phyloP scores from a whole-genome alignment of 2,797 vertebrate species.

The Pogoniulus pusillus region DNA sequence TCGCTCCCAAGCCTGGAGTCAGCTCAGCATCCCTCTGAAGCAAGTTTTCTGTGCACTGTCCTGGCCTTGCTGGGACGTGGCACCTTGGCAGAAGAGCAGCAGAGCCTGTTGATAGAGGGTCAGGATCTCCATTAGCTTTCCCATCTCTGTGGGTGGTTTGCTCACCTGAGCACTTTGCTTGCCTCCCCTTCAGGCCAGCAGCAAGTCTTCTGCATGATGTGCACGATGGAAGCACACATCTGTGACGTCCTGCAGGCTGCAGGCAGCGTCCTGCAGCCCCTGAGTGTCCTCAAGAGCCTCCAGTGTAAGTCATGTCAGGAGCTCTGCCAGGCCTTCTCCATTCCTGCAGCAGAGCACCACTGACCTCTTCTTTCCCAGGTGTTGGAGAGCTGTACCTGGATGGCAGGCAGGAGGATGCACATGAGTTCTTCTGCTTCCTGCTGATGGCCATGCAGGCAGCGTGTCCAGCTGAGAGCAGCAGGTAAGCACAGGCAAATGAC shows the following conservation, averaged over 20 bases:
- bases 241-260: background rate
- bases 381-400: background rate
- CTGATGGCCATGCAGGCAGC: background rate
- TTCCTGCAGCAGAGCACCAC: background rate
- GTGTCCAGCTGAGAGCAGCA: background rate
- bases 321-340: too few relatives aligned
- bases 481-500: background rate
- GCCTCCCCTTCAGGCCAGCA: background rate
- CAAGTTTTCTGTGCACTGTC: background rate
- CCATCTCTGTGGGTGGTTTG: background rate
- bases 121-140: background rate
- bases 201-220: background rate
- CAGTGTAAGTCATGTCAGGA: background rate
- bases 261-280: background rate
- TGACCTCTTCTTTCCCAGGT: background rate
- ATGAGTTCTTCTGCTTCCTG: background rate
- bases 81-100: background rate
- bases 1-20: background rate
- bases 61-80: accelerated
- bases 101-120: background rate
- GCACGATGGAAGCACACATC: background rate
- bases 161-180: background rate
- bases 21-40: background rate
- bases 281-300: background rate
- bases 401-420: background rate